A percentile compares a stretch with the other conserved stretches of the same genome.
phyloP scores from a whole-genome alignment of 2,113 vertebrate genomes.

The Turnix velox region DNA sequence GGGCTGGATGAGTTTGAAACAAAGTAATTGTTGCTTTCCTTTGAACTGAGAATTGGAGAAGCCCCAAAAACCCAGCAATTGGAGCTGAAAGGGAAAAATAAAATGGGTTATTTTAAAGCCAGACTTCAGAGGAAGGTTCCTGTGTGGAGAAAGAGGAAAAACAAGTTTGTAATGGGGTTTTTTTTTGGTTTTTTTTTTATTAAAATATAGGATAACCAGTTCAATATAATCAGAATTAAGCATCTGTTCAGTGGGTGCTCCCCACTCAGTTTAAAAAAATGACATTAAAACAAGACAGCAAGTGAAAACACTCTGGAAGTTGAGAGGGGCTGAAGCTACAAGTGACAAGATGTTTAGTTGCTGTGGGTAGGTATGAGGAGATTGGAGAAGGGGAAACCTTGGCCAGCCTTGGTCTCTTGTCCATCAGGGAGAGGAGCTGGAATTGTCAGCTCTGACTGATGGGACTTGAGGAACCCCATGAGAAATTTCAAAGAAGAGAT shows the following conservation, averaged over 20 bases:
- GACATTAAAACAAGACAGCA: not conserved
- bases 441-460: not conserved
- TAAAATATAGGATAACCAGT: not conserved
- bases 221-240: not conserved
- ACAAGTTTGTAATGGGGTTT: not conserved
- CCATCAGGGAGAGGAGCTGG: not conserved
- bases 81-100: not conserved
- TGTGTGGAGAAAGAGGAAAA: not conserved
- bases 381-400: not conserved
- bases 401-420: not conserved
- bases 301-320: not conserved
- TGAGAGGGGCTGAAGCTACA: not conserved
- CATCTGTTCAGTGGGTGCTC: too few species aligned
- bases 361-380: not conserved
- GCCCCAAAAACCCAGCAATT: not conserved
- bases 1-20: not conserved
- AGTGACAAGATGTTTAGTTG: not conserved
- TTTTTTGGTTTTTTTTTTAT: not conserved
- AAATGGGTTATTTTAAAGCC: not conserved
- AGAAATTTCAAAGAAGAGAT: not conserved
- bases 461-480: not conserved
- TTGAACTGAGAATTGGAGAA: not conserved
- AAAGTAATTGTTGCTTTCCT: slow-evolving; percentile 4
- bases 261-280: not conserved
- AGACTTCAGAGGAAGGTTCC: not conserved